Conservation (phyloP, 2,797 vertebrate genomes). For the Mormyrops attenuatus region DNA sequence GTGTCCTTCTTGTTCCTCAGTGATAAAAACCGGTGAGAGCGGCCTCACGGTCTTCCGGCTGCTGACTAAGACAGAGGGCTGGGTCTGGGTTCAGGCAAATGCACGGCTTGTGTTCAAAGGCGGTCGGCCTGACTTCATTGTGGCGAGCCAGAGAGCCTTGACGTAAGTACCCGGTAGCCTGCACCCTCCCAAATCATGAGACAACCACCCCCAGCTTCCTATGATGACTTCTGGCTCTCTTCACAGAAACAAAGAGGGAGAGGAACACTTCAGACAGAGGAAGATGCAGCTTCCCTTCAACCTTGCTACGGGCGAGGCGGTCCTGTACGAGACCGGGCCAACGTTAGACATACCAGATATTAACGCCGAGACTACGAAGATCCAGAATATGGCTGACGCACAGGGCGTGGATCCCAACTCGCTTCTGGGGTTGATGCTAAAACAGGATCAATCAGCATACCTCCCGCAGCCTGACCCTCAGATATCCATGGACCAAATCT, state of each 20-base stretch:
- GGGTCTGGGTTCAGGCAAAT: conserved; percentile 54
- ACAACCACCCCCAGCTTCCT: not conserved
- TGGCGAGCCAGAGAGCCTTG: conserved; percentile 46
- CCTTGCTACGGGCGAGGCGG: conserved; percentile 45
- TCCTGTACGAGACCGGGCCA: conserved; percentile 39
- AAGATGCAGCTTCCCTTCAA: conserved; percentile 47
- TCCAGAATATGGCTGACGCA: conserved; percentile 16
- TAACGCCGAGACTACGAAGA: conserved; percentile 17
- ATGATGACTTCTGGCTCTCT: not conserved
- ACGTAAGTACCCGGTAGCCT: conserved; percentile 31
- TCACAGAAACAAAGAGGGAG: conserved; percentile 53
- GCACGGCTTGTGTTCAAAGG: conserved; percentile 48
- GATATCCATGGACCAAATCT: conserved; percentile 50
- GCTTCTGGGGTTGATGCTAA: conserved; percentile 40
- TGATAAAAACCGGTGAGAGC: conserved; percentile 54
- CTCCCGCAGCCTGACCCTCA: conserved; percentile 29
- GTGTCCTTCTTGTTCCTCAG: conserved; percentile 31
- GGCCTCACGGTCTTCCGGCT: conserved; percentile 49
- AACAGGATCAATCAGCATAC: conserved; percentile 43
- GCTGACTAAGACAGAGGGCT: conserved; percentile 42
- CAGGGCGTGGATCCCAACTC: conserved; percentile 42
- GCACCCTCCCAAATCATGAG: not conserved
- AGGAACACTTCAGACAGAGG: conserved; percentile 49
- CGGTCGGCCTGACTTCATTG: conserved; percentile 49
- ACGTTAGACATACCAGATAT: conserved; percentile 27